A percentile compares a stretch with the other conserved stretches of the same genome.
Conservation (phyloP, 1,140 invertebrate species). For the Heliconius congener region DNA sequence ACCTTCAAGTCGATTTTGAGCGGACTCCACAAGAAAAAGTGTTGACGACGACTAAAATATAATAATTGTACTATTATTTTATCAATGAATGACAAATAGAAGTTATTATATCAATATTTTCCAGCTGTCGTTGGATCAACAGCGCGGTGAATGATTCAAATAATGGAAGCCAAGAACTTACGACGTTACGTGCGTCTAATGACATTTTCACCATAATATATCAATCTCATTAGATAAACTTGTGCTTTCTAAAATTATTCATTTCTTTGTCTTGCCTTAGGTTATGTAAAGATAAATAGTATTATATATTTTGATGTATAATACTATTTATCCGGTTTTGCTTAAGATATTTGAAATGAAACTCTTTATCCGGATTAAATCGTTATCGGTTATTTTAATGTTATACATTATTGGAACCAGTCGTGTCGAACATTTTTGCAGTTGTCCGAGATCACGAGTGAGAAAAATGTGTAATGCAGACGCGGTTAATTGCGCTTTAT, state of each 20-base stretch:
- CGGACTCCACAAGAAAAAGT: no score
- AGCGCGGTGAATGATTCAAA: constrained; percentile 8
- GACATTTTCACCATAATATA: constrained; percentile 18
- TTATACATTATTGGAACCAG: no score
- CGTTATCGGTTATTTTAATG: no score
- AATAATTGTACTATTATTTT: no score
- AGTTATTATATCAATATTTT: neutral
- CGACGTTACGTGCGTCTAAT: constrained; percentile 19
- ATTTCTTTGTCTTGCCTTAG: neutral
- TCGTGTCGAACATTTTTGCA: no score
- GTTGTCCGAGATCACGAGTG: no score
- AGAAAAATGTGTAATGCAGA: no score
- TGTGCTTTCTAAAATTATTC: constrained; percentile 10
- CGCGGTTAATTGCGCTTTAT: no score
- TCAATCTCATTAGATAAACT: constrained; percentile 8
- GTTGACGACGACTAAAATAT: no score
- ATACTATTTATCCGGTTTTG: neutral
- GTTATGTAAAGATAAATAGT: neutral
- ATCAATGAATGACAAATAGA: neutral
- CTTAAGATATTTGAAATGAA: neutral
- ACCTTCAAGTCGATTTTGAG: no score
- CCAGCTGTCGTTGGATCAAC: neutral
- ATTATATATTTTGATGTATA: neutral
- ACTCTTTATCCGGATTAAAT: no score
- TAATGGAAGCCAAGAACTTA: constrained; percentile 11